These are phyloP conservation scores for Drosophila seclusa DNA, from an alignment of 2,888 invertebrate genomes.

Conservation along the genomic window DNA sequence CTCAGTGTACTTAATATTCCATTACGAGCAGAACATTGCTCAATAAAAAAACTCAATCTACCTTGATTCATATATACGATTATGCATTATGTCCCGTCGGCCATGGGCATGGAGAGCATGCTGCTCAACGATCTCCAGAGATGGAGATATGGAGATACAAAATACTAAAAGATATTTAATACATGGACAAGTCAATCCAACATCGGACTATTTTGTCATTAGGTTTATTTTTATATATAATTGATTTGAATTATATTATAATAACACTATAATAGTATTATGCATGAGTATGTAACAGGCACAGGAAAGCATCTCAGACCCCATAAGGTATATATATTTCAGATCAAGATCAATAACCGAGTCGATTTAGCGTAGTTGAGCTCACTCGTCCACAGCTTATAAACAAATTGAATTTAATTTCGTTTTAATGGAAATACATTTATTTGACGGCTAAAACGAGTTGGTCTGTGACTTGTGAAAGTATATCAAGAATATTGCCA, in stretches of 20 bases:
- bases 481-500: not conserved
- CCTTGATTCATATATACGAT: slow-evolving; percentile 32
- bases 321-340: not conserved
- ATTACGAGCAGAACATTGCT: slow-evolving; percentile 18
- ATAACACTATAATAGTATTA: not conserved
- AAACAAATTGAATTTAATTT: not conserved
- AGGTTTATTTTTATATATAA: not conserved
- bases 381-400: not conserved
- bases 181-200: not conserved
- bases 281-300: not conserved
- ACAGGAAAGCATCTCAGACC: not conserved
- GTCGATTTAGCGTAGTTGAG: not conserved
- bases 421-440: not conserved
- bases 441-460: not conserved
- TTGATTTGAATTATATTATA: not conserved
- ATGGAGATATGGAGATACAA: too few species aligned
- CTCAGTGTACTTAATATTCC: not conserved
- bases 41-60: slow-evolving; percentile 5
- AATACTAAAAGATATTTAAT: not conserved
- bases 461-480: not conserved
- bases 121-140: slow-evolving; percentile 28
- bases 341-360: not conserved
- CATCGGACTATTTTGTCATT: not conserved
- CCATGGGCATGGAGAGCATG: slow-evolving; percentile 21
- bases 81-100: slow-evolving; percentile 24